Evolutionary conservation across 2,888 invertebrate species (phyloP), one percentile per base, ranked within the genome.

Genomic region (Tortrix viridana): DNA sequence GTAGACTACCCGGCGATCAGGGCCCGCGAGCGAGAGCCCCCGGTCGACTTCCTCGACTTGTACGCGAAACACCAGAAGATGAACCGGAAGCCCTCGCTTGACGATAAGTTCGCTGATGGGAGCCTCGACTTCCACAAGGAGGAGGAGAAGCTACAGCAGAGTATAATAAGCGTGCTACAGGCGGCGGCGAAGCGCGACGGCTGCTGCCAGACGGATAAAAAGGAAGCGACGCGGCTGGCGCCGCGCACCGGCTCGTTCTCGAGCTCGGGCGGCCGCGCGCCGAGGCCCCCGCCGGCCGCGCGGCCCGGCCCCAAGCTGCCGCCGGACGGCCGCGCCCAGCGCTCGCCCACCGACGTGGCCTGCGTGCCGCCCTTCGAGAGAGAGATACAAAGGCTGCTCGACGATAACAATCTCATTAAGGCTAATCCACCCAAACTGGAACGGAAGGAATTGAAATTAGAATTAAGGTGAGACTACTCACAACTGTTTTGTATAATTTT

Each of bases 311-410:
- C 88, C 66, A 89, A 91, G 66, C 94, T 93, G 74, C 82, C 93
- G 69, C 92, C 92, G 49, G 91, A 90, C 52, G 77, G 84, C 43
- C 91, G 88, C 70, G 82, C 85, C 0, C 92, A 92, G 68, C 81
- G 92, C 23, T 92, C 92, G 74, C 92, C 92, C 0, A 83, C 88
- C 1, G 92, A 92, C 70, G 89, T 92, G 49, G 92, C 90, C 19
- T 92, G 92, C 71, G 90, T 92, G 65, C 94, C 94, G 58, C 96
- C 96, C 20, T 96, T 96, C 80, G 96, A 96, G 88, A 93, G 95
- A 76, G 96, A 96, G 83, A 95, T 96, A 72, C 96, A 96, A 84
- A 94, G 96, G 82, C 93, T 96, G 72, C 91, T 96, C 69, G 96
- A 96, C 74, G 96, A 96, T 77, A 95, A 95, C 80, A 94, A 94